Conservation (phyloP, 2,113 vertebrate genomes). For the Corydoras maculifer region DNA sequence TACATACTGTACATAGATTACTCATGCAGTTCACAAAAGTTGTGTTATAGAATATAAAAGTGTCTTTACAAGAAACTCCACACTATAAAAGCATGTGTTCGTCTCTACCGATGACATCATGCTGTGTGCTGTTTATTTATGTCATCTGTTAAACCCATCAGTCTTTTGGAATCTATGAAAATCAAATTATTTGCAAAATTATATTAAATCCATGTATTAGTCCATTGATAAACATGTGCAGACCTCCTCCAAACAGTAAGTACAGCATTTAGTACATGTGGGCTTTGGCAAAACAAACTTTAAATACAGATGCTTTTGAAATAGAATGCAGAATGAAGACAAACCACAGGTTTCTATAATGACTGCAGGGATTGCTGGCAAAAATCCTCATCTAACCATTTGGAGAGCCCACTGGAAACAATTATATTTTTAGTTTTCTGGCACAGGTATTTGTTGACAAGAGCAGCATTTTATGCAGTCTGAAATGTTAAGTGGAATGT, state of each 20-base stretch:
- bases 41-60: too few relatives aligned
- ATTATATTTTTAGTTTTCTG: neutral
- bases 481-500: neutral
- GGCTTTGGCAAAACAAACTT: neutral
- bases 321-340: neutral
- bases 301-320: constrained; percentile 3
- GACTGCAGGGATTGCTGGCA: constrained; percentile 1
- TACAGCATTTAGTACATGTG: neutral
- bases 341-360: constrained; percentile 6
- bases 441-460: neutral
- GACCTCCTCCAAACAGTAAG: neutral
- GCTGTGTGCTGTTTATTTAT: neutral
- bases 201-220: constrained; percentile 10
- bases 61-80: neutral
- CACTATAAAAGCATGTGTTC: too few relatives aligned
- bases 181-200: constrained; percentile 21
- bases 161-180: constrained; percentile 32
- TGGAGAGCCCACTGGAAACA: neutral
- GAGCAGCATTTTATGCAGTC: neutral
- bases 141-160: constrained; percentile 24
- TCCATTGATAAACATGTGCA: neutral
- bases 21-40: too few relatives aligned
- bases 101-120: constrained; percentile 25
- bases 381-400: neutral
- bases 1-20: too few relatives aligned